Base-by-base conservation (phyloP, 2,888 invertebrate species). In the Craniophora ligustri region DNA sequence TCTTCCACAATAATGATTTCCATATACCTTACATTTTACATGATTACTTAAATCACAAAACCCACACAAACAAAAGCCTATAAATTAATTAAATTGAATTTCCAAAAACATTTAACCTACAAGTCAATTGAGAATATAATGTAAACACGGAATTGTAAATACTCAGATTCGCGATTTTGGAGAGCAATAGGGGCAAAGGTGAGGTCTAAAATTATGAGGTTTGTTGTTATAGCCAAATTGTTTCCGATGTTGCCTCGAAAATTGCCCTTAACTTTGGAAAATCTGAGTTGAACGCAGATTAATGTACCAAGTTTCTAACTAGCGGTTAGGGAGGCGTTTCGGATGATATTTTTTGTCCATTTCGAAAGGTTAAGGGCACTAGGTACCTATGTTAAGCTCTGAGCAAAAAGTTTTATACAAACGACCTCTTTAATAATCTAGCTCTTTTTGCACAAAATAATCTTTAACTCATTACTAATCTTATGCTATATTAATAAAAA, bases 151-250 rank as follows among this genome's bases (percentile, higher is more conserved):
- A 65, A 64, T 66, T 69, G 75, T 76, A 66, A 66, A 64, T 61
- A 58, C 59, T 56, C 39, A 40, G 64, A 44, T 59, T 54, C 49
- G 56, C 56, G 59, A 54, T 54, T 58, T 51, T 40, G n/a, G 44
- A 49, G 54, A 81, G 85, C 84, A 87, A 85, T 84, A 70, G 76
- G 67, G 71, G 62, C 42, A 65, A 85, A 88, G 86, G 87, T 86
- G 82, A 79, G 79, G 69, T 70, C 67, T 55, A 79, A 74, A 89
- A 88, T 91, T 89, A 89, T 87, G 86, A 86, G 88, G 82, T 85
- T 85, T 86, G 88, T 88, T 90, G 86, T 86, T 89, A 87, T 84
- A 84, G 74, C 76, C 72, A 87, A 89, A 90, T 89, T 91, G 89
- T 91, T 89, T 84, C 89, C 84, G 85, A 89, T 87, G 87, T 84